A percentile compares a stretch with the other conserved stretches of the same genome.
Conservation (phyloP, 1,140 invertebrate genomes). For the Diorhabda elongata region DNA sequence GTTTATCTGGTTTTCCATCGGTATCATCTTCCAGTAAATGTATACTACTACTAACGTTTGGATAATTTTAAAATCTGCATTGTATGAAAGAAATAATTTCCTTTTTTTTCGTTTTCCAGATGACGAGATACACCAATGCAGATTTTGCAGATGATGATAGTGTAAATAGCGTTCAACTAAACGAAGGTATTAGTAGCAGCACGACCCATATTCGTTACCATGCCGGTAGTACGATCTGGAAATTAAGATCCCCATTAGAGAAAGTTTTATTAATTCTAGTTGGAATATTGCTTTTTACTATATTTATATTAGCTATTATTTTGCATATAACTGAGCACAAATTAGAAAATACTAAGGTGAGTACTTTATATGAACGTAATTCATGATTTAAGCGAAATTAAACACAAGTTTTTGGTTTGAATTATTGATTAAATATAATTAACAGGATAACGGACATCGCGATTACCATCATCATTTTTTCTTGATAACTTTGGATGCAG, state of each 20-base stretch:
- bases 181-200: constrained; percentile 66
- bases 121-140: constrained; percentile 80
- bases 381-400: too few relatives aligned
- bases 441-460: too few relatives aligned
- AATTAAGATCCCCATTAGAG: constrained; percentile 57
- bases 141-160: constrained; percentile 81
- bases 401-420: too few relatives aligned
- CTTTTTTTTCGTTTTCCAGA: constrained; percentile 55
- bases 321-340: constrained; percentile 40
- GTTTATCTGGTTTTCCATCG: too few relatives aligned
- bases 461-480: too few relatives aligned
- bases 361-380: constrained; percentile 12
- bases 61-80: background rate
- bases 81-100: background rate
- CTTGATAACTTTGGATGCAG: too few relatives aligned
- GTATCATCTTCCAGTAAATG: background rate
- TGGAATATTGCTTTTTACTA: constrained; percentile 59
- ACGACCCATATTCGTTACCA: constrained; percentile 78
- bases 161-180: constrained; percentile 74
- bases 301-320: constrained; percentile 54
- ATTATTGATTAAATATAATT: too few relatives aligned
- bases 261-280: constrained; percentile 55
- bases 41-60: background rate
- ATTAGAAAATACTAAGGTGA: constrained; percentile 35
- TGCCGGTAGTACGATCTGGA: constrained; percentile 60